These are phyloP conservation scores for Amblyraja radiata DNA, from an alignment of 2,797 vertebrate genomes.

Conservation along the genomic window DNA sequence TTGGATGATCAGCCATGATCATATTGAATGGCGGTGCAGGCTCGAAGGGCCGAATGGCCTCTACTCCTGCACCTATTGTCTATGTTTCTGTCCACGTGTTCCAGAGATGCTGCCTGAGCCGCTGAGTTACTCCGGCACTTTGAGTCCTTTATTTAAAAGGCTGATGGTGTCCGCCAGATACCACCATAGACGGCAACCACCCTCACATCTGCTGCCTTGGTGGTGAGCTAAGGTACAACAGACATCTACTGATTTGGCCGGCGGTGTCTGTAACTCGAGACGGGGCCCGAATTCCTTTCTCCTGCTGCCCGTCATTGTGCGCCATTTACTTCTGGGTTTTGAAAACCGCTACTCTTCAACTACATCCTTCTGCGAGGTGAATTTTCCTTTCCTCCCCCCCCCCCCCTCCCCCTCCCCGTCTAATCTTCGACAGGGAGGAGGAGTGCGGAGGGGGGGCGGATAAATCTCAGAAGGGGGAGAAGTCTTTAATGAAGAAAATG, in stretches of 20 bases:
- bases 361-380: background rate
- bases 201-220: conserved; percentile 11
- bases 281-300: conserved; percentile 18
- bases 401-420: too few relatives aligned
- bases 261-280: conserved; percentile 26
- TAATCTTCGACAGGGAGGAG: conserved; percentile 18
- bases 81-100: too few relatives aligned
- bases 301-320: conserved; percentile 12
- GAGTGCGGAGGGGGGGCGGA: background rate
- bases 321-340: background rate
- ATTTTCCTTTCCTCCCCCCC: background rate
- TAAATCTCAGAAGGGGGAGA: background rate
- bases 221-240: background rate
- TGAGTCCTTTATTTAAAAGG: background rate
- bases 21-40: too few relatives aligned
- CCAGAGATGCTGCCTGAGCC: too few relatives aligned
- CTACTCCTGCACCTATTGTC: too few relatives aligned
- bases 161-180: conserved; percentile 22
- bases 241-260: conserved; percentile 14
- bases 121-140: too few relatives aligned
- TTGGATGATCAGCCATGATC: too few relatives aligned
- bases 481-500: background rate
- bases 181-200: background rate
- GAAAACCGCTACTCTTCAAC: background rate
- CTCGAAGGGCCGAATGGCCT: too few relatives aligned